Conservation (phyloP, 1,140 invertebrate genomes). For the Listronotus oregonensis region DNA sequence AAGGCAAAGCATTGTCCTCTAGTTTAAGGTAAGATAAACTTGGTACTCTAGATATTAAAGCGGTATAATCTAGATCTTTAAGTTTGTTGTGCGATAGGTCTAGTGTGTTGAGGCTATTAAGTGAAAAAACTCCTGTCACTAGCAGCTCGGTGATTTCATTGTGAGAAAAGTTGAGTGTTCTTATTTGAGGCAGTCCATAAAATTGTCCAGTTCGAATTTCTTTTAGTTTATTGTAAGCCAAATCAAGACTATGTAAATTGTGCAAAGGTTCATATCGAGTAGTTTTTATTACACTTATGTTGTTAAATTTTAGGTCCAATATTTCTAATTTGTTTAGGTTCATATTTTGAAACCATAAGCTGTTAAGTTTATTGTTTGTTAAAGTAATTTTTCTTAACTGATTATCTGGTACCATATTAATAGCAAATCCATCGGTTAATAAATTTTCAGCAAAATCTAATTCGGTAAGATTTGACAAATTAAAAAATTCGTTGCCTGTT, state of each 20-base stretch:
- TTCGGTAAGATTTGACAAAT: constrained; percentile 40
- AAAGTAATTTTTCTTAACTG: constrained; percentile 43
- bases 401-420: constrained; percentile 39
- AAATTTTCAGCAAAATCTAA: constrained; percentile 47
- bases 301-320: constrained; percentile 45
- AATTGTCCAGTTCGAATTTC: constrained; percentile 42
- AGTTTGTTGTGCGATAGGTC: constrained; percentile 50
- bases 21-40: constrained; percentile 45
- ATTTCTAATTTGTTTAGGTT: constrained; percentile 43
- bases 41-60: constrained; percentile 43
- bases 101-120: constrained; percentile 48
- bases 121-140: constrained; percentile 45
- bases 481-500: constrained; percentile 40
- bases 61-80: constrained; percentile 47
- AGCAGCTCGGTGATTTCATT: constrained; percentile 43
- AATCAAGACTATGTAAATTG: constrained; percentile 37
- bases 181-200: constrained; percentile 45
- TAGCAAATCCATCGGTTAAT: constrained; percentile 30
- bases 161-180: constrained; percentile 44
- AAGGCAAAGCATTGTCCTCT: constrained; percentile 47
- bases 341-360: constrained; percentile 54
- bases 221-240: constrained; percentile 43
- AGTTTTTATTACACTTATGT: constrained; percentile 35
- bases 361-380: constrained; percentile 55
- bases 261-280: constrained; percentile 35